A percentile compares a stretch with the other conserved stretches of the same genome.
Conservation (phyloP, 2,113 vertebrate genomes). For the Oreamnos americanus region DNA sequence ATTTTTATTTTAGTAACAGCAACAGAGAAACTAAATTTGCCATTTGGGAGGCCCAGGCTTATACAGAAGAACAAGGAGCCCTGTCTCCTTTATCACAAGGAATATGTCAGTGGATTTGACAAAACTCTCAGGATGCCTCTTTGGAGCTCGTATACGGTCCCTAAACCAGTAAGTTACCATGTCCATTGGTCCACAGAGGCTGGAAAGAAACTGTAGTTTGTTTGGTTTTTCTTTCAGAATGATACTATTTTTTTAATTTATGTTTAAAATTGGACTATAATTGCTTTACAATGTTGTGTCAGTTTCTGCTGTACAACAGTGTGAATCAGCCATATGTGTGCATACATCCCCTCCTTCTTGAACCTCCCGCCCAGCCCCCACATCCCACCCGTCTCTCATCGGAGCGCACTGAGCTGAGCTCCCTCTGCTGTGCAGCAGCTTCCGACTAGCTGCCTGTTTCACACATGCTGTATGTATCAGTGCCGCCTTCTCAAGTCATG, state of each 20-base stretch:
- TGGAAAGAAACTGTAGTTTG: not conserved
- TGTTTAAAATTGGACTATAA: not conserved
- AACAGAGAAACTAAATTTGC: constrained; percentile 68
- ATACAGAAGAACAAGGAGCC: constrained; percentile 79
- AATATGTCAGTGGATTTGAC: constrained; percentile 89
- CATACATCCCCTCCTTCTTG: not conserved
- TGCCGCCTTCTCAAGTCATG: accelerated
- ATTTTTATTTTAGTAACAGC: constrained; percentile 72
- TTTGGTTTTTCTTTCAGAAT: not conserved
- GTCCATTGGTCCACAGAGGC: not conserved
- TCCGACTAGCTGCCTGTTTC: not conserved
- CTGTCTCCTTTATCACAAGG: constrained; percentile 88
- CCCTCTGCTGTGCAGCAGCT: not conserved
- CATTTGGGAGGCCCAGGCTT: constrained; percentile 87
- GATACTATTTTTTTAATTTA: not conserved
- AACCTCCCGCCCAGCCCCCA: not conserved
- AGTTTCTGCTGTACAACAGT: not conserved
- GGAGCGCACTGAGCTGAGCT: not conserved
- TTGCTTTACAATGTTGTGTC: not conserved
- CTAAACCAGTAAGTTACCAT: constrained; percentile 80
- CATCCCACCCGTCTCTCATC: not conserved
- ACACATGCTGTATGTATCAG: not conserved
- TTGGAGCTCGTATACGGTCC: constrained; percentile 93
- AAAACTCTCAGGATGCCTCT: constrained; percentile 83
- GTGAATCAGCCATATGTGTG: not conserved